Percentiles rank a stretch among this genome's conserved stretches.
phyloP scores from a whole-genome alignment of 2,888 invertebrate genomes.

The Alloplasta piceator region DNA sequence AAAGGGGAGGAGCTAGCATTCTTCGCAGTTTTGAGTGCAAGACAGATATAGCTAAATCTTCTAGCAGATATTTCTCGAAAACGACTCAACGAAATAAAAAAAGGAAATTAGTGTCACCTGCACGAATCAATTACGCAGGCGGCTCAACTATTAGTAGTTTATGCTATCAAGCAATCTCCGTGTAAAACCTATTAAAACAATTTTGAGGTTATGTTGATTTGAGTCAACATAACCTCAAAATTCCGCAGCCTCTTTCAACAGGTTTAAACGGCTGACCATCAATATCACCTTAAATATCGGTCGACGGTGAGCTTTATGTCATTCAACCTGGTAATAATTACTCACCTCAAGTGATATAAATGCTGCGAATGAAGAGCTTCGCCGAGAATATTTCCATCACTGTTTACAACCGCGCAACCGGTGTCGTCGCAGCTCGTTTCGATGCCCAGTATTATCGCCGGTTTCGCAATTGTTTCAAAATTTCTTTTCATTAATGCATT shows the following conservation, averaged over 20 bases:
- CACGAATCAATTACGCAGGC: too few relatives aligned
- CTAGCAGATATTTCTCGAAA: too few relatives aligned
- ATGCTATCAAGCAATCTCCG: too few relatives aligned
- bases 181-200: background rate
- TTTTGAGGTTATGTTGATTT: background rate
- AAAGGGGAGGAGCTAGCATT: too few relatives aligned
- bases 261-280: background rate
- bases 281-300: background rate
- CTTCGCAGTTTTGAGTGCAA: too few relatives aligned
- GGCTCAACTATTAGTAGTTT: too few relatives aligned
- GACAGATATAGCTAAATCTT: too few relatives aligned
- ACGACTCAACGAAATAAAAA: too few relatives aligned
- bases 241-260: too few relatives aligned
- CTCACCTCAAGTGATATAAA: constrained; percentile 88
- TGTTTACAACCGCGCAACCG: constrained; percentile 94
- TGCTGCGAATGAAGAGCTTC: constrained; percentile 94
- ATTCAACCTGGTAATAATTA: background rate
- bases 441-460: constrained; percentile 90
- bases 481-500: constrained; percentile 47
- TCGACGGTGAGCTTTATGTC: background rate
- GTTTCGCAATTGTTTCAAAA: constrained; percentile 50
- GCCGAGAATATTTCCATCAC: constrained; percentile 89
- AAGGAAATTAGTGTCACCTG: too few relatives aligned
- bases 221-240: background rate
- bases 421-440: constrained; percentile 99